Percentiles rank a stretch among this genome's conserved stretches.
Conservation (phyloP, 1,140 invertebrate species). For the Lycorma delicatula region DNA sequence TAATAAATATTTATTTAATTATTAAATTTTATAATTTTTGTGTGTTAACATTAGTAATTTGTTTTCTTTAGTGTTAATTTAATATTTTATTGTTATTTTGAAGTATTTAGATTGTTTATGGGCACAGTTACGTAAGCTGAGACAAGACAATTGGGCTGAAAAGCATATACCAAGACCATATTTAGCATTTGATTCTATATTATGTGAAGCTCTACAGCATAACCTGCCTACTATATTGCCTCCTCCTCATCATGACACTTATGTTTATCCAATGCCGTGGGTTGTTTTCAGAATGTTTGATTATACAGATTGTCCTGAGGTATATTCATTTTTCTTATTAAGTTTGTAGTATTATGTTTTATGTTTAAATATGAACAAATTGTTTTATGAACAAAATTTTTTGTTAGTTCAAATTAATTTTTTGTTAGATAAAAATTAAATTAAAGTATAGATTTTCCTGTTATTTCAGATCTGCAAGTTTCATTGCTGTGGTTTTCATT, state of each 20-base stretch:
- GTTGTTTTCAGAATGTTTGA: slow-evolving; percentile 95
- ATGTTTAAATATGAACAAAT: not conserved
- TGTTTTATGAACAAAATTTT: not conserved
- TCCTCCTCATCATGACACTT: slow-evolving; percentile 85
- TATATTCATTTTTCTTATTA: slow-evolving; percentile 22
- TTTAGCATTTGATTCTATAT: slow-evolving; percentile 85
- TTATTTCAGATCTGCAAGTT: no score
- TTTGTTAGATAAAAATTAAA: no score
- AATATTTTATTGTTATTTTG: slow-evolving; percentile 17
- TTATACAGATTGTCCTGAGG: slow-evolving; percentile 96
- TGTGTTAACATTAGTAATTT: no score
- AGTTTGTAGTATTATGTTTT: not conserved
- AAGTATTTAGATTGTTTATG: slow-evolving; percentile 92
- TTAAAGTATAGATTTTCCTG: no score
- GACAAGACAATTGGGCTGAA: slow-evolving; percentile 93
- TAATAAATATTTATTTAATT: no score
- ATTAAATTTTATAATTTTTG: no score
- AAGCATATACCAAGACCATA: slow-evolving; percentile 94
- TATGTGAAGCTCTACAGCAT: slow-evolving; percentile 93
- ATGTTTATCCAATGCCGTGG: slow-evolving; percentile 81
- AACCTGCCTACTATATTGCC: slow-evolving; percentile 81
- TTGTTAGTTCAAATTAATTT: no score
- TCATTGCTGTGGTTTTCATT: no score
- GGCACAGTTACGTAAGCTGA: slow-evolving; percentile 88
- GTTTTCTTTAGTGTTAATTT: no score